Evolutionary conservation across 2,797 vertebrate genomes (phyloP).

Genomic region (Lepilemur ruficaudatus): DNA sequence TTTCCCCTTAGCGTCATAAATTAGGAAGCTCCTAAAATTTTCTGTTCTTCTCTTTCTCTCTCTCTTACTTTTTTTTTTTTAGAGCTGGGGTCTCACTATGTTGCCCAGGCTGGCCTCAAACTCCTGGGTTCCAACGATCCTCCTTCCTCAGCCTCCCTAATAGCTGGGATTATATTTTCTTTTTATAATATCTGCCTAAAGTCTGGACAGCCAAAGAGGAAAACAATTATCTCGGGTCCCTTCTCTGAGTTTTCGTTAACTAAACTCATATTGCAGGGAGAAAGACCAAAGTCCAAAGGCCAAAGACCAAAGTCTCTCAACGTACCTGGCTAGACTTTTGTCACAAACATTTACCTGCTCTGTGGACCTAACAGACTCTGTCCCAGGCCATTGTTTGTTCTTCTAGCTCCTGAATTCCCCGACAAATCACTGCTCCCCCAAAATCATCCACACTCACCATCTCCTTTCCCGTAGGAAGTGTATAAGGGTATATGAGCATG

Average conservation of each 20-base stretch:
- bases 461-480: not conserved
- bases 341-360: no score
- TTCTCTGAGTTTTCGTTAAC: not conserved
- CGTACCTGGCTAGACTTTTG: not conserved
- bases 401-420: not conserved
- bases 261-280: not conserved
- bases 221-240: not conserved
- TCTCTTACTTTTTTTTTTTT: no score
- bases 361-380: not conserved
- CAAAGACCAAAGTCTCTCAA: not conserved
- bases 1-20: not conserved
- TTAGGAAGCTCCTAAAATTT: not conserved
- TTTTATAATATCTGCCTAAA: not conserved
- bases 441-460: not conserved
- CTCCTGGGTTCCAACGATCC: no score
- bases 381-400: not conserved
- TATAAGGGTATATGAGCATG: not conserved
- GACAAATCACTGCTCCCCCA: not conserved
- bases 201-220: not conserved
- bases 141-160: no score
- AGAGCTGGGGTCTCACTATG: no score
- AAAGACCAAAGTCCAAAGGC: not conserved
- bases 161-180: no score
- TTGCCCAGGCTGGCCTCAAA: no score
- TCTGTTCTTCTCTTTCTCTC: not conserved